phyloP scores from a whole-genome alignment of 2,888 invertebrate genomes.

The Erebia aethiops region DNA sequence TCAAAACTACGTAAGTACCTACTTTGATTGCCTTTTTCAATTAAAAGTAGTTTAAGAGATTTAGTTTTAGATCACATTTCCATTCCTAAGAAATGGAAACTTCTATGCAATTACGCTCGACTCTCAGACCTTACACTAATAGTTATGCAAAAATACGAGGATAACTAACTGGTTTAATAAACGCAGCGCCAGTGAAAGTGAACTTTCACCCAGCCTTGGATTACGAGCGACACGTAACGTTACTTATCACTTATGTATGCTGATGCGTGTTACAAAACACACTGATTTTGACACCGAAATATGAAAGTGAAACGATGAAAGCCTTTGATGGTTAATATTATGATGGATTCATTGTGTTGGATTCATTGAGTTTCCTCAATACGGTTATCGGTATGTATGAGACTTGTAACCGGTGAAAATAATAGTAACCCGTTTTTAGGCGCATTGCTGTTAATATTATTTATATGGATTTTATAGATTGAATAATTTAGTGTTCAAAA shows the following conservation, averaged over 20 bases:
- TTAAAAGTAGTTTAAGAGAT: neutral
- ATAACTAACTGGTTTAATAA: constrained; percentile 43
- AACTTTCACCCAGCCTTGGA: constrained; percentile 49
- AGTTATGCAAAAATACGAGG: constrained; percentile 34
- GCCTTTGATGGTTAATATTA: constrained; percentile 6
- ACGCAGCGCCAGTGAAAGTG: constrained; percentile 45
- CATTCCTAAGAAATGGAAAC: too few species aligned
- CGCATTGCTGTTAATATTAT: too few species aligned
- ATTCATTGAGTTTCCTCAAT: neutral
- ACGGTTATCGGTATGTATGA: neutral
- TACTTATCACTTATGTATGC: constrained; percentile 46
- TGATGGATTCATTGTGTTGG: constrained; percentile 8
- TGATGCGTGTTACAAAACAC: constrained; percentile 41
- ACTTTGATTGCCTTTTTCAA: too few species aligned
- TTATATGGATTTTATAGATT: too few species aligned
- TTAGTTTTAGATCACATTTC: neutral
- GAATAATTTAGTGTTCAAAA: too few species aligned
- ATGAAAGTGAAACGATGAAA: constrained; percentile 30
- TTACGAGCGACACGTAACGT: constrained; percentile 48
- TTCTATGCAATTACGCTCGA: neutral
- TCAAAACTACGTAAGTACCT: too few species aligned
- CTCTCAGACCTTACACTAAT: constrained; percentile 3
- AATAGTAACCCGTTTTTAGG: neutral
- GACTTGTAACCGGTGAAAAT: neutral
- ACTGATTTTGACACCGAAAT: constrained; percentile 37